Conservation (phyloP, 1,140 invertebrate genomes). For the Wasmannia auropunctata region DNA sequence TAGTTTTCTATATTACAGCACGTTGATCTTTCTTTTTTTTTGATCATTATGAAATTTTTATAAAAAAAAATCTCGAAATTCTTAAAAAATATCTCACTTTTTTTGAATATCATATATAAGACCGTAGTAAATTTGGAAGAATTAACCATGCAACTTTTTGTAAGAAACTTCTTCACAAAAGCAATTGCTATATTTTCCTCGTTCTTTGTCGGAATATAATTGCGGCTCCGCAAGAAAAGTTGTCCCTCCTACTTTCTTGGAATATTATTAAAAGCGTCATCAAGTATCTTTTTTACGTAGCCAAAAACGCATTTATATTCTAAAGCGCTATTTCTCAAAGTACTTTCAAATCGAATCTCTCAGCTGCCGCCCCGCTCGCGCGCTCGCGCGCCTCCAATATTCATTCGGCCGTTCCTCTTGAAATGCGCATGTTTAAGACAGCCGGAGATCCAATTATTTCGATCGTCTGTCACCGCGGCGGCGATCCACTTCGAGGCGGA, state of each 20-base stretch:
- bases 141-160: slow-evolving; percentile 16
- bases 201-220: slow-evolving; percentile 36
- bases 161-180: slow-evolving; percentile 16
- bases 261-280: slow-evolving; percentile 35
- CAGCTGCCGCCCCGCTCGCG: not conserved
- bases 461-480: slow-evolving; percentile 32
- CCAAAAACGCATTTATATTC: slow-evolving; percentile 31
- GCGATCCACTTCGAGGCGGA: slow-evolving; percentile 2
- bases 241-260: not conserved
- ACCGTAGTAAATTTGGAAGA: slow-evolving; percentile 18
- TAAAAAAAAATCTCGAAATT: not conserved
- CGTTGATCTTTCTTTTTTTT: not conserved
- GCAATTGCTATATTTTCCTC: slow-evolving; percentile 33
- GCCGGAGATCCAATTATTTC: slow-evolving; percentile 60
- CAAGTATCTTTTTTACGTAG: slow-evolving; percentile 36
- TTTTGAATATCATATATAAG: slow-evolving; percentile 14
- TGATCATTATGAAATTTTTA: not conserved
- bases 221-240: slow-evolving; percentile 13
- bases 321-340: not conserved
- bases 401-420: slow-evolving; percentile 52
- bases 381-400: slow-evolving; percentile 33
- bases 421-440: slow-evolving; percentile 57
- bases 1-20: not conserved
- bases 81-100: not conserved
- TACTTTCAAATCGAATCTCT: slow-evolving; percentile 31